A percentile compares a stretch with the other conserved stretches of the same genome.
Conservation (phyloP, 2,113 vertebrate species). For the Nesogale talazaci region DNA sequence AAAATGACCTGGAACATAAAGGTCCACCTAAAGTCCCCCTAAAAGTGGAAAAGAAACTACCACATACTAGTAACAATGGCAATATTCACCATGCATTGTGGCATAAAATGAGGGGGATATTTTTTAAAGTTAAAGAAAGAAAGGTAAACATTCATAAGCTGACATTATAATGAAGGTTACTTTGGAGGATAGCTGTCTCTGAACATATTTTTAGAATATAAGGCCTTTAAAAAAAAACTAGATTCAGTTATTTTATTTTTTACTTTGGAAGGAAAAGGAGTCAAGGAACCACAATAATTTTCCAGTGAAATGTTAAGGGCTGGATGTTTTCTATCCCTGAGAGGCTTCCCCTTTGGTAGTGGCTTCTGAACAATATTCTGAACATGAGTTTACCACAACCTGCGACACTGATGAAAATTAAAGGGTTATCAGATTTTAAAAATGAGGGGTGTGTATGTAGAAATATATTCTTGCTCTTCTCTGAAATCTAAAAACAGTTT, state of each 20-base stretch:
- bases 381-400: conserved; percentile 67
- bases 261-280: not conserved
- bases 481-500: conserved; percentile 67
- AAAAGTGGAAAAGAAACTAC: no score
- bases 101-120: no score
- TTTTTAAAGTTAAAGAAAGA: not conserved
- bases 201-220: not conserved
- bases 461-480: conserved; percentile 58
- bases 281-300: not conserved
- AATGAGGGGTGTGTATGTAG: not conserved
- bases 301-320: not conserved
- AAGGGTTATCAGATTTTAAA: conserved; percentile 60
- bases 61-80: no score
- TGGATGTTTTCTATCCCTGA: not conserved
- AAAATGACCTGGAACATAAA: no score
- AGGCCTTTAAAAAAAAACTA: not conserved
- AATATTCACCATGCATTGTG: no score
- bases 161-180: not conserved
- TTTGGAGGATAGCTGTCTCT: not conserved
- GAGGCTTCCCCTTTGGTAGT: not conserved
- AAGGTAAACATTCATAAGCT: not conserved
- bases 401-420: conserved; percentile 73
- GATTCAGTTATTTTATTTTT: not conserved
- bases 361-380: conserved; percentile 12
- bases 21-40: no score